Percentiles rank a stretch among this genome's conserved stretches.
Conservation (phyloP, 2,888 invertebrate genomes). For the Andrena bicolor region DNA sequence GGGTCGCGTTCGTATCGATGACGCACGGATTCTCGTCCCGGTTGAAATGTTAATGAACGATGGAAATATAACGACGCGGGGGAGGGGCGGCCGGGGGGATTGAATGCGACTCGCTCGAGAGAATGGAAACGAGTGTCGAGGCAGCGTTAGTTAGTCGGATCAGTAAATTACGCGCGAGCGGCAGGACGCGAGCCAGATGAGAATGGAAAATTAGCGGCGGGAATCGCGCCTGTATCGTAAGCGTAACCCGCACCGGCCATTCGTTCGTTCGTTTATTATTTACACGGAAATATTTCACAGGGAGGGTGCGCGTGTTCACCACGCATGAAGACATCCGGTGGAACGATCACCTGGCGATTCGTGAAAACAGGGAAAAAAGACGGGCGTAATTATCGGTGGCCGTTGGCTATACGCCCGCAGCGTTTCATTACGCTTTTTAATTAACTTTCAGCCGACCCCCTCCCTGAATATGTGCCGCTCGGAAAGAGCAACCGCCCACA, state of each 20-base stretch:
- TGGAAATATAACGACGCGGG: slow-evolving; percentile 62
- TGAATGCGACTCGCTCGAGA: slow-evolving; percentile 10
- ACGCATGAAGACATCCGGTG: slow-evolving; percentile 47
- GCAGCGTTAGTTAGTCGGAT: slow-evolving; percentile 56
- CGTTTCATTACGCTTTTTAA: slow-evolving; percentile 67
- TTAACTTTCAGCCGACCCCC: slow-evolving; percentile 54
- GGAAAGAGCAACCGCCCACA: slow-evolving; percentile 43
- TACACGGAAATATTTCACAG: slow-evolving; percentile 29
- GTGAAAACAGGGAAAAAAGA: slow-evolving; percentile 30
- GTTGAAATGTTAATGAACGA: slow-evolving; percentile 70
- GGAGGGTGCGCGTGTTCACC: background rate
- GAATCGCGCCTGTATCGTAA: slow-evolving; percentile 4
- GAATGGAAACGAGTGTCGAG: slow-evolving; percentile 46
- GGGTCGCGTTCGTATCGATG: slow-evolving; percentile 50
- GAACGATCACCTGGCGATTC: slow-evolving; percentile 46
- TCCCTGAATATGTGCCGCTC: slow-evolving; percentile 34
- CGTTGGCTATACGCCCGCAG: slow-evolving; percentile 42
- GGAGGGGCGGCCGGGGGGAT: background rate
- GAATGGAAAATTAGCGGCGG: slow-evolving; percentile 59
- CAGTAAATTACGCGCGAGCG: slow-evolving; percentile 53
- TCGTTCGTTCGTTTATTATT: slow-evolving; percentile 52
- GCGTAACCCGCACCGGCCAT: background rate
- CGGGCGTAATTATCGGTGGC: slow-evolving; percentile 48
- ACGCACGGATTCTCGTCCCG: slow-evolving; percentile 46
- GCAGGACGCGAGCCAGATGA: slow-evolving; percentile 30